These are phyloP conservation scores for Euthynnus affinis DNA, from an alignment of 2,797 vertebrate species.

Conservation along the genomic window DNA sequence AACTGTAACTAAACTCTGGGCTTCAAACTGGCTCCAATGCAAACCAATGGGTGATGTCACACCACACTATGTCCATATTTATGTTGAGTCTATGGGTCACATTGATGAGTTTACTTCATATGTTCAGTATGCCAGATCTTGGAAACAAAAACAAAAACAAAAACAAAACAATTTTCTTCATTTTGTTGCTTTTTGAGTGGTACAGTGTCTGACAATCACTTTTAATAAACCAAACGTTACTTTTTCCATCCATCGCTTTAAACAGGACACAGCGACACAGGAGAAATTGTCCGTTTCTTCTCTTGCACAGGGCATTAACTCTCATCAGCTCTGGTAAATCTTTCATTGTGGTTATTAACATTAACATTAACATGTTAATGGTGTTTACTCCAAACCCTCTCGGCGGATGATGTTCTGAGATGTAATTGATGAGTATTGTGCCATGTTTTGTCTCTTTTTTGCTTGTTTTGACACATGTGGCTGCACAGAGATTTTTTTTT, in stretches of 20 bases:
- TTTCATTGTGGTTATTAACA: slow-evolving; percentile 20
- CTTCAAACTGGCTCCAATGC: not conserved
- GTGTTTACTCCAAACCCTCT: slow-evolving; percentile 23
- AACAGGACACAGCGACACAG: not conserved
- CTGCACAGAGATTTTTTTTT: not conserved
- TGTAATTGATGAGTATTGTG: not conserved
- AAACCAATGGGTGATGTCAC: not conserved
- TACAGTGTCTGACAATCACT: too few relatives aligned
- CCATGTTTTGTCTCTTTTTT: not conserved
- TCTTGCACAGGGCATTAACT: not conserved
- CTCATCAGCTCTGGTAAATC: slow-evolving; percentile 4
- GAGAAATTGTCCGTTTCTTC: not conserved
- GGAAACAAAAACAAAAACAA: not conserved
- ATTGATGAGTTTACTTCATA: too few relatives aligned
- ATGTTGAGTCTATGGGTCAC: not conserved
- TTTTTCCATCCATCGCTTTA: not conserved
- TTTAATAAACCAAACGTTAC: not conserved
- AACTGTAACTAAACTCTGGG: too few relatives aligned
- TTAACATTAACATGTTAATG: slow-evolving; percentile 26
- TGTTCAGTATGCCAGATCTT: not conserved
- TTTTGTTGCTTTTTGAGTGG: too few relatives aligned
- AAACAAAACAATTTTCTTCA: not conserved
- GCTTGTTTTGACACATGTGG: slow-evolving; percentile 10
- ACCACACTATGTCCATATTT: not conserved
- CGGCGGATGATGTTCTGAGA: not conserved